Percentiles rank a stretch among this genome's conserved stretches.
These are phyloP conservation scores for Xiphorhynchus elegans DNA, from an alignment of 2,113 vertebrate species.

Conservation along the genomic window DNA sequence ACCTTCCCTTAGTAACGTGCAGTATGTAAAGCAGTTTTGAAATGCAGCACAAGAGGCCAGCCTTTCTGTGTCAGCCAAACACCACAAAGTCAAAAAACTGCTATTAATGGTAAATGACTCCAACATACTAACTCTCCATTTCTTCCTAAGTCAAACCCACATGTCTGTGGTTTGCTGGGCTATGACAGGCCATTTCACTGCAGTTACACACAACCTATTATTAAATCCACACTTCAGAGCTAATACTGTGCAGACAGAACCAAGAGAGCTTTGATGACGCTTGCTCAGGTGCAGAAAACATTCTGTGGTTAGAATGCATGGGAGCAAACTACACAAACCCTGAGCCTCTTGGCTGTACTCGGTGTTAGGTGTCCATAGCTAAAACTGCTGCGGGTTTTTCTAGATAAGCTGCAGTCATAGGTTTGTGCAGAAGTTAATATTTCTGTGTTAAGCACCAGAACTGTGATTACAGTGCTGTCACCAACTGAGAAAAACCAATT, in stretches of 20 bases:
- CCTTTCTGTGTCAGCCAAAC: not conserved
- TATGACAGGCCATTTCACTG: not conserved
- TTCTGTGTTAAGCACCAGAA: not conserved
- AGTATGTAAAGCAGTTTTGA: not conserved
- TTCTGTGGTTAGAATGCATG: not conserved
- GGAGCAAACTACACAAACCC: not conserved
- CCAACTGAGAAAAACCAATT: not conserved
- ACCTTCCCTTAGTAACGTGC: not conserved
- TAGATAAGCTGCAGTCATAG: not conserved
- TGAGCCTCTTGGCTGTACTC: not conserved
- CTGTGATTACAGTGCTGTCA: not conserved
- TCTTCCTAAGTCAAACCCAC: not conserved
- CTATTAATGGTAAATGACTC: not conserved
- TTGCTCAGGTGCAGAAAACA: slow-evolving; percentile 15
- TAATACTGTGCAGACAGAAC: not conserved
- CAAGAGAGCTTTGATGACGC: not conserved
- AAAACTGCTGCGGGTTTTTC: not conserved
- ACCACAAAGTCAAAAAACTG: not conserved
- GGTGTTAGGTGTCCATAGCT: not conserved
- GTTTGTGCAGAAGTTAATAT: not conserved
- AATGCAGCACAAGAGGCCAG: not conserved
- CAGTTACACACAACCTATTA: not conserved
- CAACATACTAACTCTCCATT: not conserved
- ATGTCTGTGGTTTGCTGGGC: not conserved
- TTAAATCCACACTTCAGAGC: not conserved